A percentile compares a stretch with the other conserved stretches of the same genome.
phyloP scores from a whole-genome alignment of 2,113 vertebrate species.

The Myocastor coypus region DNA sequence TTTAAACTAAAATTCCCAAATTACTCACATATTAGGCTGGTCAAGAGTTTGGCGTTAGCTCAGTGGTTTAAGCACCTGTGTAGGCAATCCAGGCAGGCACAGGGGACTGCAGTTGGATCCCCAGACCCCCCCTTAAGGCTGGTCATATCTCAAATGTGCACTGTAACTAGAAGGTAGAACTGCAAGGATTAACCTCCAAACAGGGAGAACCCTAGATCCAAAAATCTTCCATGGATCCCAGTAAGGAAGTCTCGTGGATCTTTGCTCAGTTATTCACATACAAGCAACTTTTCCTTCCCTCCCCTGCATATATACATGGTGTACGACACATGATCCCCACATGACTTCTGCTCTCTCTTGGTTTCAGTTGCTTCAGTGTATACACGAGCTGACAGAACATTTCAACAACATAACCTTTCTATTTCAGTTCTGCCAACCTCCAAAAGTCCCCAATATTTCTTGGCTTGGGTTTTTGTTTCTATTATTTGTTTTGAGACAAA shows the following conservation, averaged over 20 bases:
- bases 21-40: neutral
- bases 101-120: no score
- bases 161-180: neutral
- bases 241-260: neutral
- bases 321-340: fast-evolving
- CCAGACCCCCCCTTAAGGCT: neutral
- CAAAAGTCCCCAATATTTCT: neutral
- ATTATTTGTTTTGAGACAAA: neutral
- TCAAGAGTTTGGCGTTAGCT: no score
- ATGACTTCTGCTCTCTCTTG: neutral
- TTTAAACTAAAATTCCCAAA: neutral
- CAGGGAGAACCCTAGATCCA: neutral
- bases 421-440: neutral
- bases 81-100: no score
- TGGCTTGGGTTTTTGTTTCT: neutral
- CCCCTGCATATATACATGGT: neutral
- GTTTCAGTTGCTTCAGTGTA: neutral
- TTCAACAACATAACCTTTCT: neutral
- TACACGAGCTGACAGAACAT: neutral
- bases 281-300: neutral
- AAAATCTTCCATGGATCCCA: neutral
- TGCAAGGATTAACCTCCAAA: neutral
- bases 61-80: no score
- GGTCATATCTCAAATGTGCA: no score
- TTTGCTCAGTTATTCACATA: neutral